Percentiles rank a stretch among this genome's conserved stretches.
Evolutionary conservation across 2,888 invertebrate genomes (phyloP).

Genomic region (Rhodophaea formosa): DNA sequence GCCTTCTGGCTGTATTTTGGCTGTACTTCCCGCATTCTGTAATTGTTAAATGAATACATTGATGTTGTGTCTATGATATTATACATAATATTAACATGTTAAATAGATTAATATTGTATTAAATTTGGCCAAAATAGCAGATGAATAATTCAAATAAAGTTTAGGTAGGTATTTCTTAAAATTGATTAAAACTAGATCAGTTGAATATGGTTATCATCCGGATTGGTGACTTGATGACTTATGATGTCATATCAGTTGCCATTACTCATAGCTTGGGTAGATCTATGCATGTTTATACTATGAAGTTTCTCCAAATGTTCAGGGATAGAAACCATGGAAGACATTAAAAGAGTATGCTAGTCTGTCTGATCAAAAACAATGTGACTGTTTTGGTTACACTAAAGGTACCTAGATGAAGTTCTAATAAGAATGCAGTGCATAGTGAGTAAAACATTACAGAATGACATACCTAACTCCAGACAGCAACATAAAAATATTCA

Average conservation of each 20-base stretch:
- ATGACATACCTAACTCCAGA: neutral
- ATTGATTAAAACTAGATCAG: neutral
- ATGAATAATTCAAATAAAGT: neutral
- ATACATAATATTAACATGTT: too few relatives aligned
- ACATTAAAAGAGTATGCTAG: too few relatives aligned
- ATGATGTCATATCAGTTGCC: neutral
- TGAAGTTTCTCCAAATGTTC: too few relatives aligned
- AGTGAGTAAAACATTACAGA: neutral
- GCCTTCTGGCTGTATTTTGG: constrained; percentile 72
- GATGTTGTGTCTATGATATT: neutral
- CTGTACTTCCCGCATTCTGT: constrained; percentile 56
- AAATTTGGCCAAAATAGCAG: neutral
- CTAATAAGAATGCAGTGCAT: neutral
- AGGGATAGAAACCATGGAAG: too few relatives aligned
- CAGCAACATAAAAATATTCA: neutral
- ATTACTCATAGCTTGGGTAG: neutral
- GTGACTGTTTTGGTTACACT: too few relatives aligned
- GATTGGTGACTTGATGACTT: neutral
- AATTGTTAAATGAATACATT: constrained; percentile 34
- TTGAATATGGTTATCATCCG: neutral
- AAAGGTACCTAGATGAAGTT: neutral
- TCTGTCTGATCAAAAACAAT: too few relatives aligned
- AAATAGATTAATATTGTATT: neutral
- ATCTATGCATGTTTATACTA: neutral
- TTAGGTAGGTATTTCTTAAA: neutral